A percentile compares a stretch with the other conserved stretches of the same genome.
Conservation (phyloP, 1,140 invertebrate species). For the Calephelis nemesis region DNA sequence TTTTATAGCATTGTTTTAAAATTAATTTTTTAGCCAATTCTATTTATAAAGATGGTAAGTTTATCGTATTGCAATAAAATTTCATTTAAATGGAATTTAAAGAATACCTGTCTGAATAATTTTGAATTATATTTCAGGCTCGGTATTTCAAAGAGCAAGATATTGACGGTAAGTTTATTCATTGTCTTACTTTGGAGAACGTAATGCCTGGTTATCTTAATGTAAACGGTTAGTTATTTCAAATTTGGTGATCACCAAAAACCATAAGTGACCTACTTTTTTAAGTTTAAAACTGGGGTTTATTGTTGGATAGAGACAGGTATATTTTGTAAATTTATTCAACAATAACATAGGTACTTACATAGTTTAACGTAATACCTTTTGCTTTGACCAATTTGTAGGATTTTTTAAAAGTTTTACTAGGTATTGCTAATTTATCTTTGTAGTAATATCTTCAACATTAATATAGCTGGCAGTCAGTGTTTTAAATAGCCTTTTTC, state of each 20-base stretch:
- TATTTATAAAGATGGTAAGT: neutral
- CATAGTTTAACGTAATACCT: too few species aligned
- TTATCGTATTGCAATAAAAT: neutral
- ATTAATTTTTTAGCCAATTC: constrained; percentile 26
- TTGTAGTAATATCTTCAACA: neutral
- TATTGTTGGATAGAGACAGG: too few species aligned
- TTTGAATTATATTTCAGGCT: constrained; percentile 78
- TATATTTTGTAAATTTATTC: too few species aligned
- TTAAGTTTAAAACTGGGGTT: too few species aligned
- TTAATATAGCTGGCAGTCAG: neutral
- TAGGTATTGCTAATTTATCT: neutral
- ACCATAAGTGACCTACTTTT: too few species aligned
- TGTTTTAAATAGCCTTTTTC: too few species aligned
- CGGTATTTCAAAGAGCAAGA: constrained; percentile 91
- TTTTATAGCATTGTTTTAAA: constrained; percentile 6
- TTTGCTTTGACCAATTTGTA: too few species aligned
- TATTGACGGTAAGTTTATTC: constrained; percentile 85
- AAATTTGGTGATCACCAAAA: too few species aligned
- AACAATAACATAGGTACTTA: too few species aligned
- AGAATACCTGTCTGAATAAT: neutral
- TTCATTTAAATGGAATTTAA: neutral
- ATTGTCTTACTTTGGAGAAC: neutral
- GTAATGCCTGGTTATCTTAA: too few species aligned
- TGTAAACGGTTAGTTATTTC: too few species aligned
- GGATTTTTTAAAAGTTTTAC: neutral